Conservation (phyloP, 2,888 invertebrate genomes). For the Lutraria lutraria region DNA sequence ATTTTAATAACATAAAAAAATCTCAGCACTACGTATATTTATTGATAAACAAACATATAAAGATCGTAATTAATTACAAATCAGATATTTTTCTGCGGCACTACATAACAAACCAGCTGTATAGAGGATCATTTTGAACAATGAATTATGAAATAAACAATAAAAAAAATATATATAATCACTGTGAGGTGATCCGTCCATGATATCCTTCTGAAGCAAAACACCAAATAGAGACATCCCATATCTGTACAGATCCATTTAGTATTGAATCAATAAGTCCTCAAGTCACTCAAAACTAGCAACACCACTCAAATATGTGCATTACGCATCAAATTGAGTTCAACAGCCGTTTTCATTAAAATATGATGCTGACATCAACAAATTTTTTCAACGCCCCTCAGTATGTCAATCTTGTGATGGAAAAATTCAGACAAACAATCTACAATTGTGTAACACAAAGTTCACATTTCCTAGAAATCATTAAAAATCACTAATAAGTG, state of each 20-base stretch:
- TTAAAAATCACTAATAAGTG: not conserved
- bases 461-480: not conserved
- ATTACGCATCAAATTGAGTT: not conserved
- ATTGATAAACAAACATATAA: no score
- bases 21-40: no score
- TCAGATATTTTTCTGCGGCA: no score
- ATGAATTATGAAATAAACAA: not conserved
- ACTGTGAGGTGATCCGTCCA: conserved; percentile 22
- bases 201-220: not conserved
- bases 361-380: conserved; percentile 3
- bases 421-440: not conserved
- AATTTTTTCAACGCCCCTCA: not conserved
- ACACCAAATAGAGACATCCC: conserved; percentile 31
- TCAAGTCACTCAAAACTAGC: not conserved
- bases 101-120: no score
- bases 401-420: not conserved
- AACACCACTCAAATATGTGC: not conserved
- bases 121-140: not conserved
- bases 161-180: not conserved
- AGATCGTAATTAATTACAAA: no score
- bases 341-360: not conserved
- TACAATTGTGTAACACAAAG: not conserved
- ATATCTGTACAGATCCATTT: conserved; percentile 26
- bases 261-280: not conserved
- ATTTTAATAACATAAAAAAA: no score